phyloP scores from a whole-genome alignment of 2,888 invertebrate species.

The Dioctria rufipes region DNA sequence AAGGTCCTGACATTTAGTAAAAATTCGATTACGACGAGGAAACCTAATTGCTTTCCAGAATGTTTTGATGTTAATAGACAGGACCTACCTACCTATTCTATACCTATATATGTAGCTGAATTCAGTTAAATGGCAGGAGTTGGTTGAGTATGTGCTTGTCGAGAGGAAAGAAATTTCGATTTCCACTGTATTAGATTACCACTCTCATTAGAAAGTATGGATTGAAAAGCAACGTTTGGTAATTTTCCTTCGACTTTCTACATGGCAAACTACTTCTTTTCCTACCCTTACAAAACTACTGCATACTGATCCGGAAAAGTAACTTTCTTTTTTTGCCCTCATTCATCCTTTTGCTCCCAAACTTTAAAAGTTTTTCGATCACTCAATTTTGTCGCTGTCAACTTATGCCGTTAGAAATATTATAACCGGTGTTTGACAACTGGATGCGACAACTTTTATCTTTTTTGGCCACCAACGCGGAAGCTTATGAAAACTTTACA shows the following conservation, averaged over 20 bases:
- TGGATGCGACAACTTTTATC: slow-evolving; percentile 38
- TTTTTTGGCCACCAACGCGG: slow-evolving; percentile 27
- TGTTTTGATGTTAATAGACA: slow-evolving; percentile 16
- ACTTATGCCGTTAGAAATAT: slow-evolving; percentile 39
- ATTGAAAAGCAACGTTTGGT: too few relatives aligned
- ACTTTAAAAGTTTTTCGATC: slow-evolving; percentile 36
- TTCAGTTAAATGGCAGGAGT: too few relatives aligned
- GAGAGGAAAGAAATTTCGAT: too few relatives aligned
- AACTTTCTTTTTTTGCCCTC: background rate
- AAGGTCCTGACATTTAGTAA: slow-evolving; percentile 29
- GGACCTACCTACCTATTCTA: background rate
- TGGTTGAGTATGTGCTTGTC: too few relatives aligned
- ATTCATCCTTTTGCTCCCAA: background rate
- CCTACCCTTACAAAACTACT: too few relatives aligned
- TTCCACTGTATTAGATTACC: too few relatives aligned
- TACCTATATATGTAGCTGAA: too few relatives aligned
- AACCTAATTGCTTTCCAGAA: slow-evolving; percentile 37
- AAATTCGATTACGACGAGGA: slow-evolving; percentile 42
- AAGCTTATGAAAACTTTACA: slow-evolving; percentile 42
- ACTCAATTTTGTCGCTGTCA: slow-evolving; percentile 18
- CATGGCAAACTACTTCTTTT: too few relatives aligned
- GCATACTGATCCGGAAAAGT: too few relatives aligned
- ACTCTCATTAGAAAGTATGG: too few relatives aligned
- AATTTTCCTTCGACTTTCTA: too few relatives aligned
- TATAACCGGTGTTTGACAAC: slow-evolving; percentile 3